These are phyloP conservation scores for Larimichthys polyactis DNA, from an alignment of 2,113 vertebrate genomes.

Conservation along the genomic window DNA sequence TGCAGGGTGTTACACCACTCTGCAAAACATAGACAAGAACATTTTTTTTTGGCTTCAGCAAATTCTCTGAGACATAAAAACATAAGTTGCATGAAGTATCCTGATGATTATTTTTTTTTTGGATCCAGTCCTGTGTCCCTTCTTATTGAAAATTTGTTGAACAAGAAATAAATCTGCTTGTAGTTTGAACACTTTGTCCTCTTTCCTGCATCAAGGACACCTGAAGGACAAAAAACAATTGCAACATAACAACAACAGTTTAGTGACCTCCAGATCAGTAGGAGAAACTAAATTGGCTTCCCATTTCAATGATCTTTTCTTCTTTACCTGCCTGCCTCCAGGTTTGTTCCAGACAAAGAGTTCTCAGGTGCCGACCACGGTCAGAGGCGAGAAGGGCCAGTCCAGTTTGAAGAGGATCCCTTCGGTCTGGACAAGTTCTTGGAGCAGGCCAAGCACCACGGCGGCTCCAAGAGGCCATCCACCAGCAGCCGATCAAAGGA, in stretches of 20 bases:
- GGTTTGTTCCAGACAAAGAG: constrained; percentile 96
- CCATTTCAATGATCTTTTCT: neutral
- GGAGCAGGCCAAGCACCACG: constrained; percentile 98
- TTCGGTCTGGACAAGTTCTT: constrained; percentile 99
- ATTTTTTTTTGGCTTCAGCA: constrained; percentile 5
- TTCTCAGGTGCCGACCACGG: constrained; percentile 93
- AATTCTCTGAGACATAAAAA: constrained; percentile 6
- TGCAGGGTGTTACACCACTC: constrained; percentile 7
- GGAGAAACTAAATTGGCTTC: neutral
- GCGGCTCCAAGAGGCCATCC: constrained; percentile 95
- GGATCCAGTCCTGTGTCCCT: neutral
- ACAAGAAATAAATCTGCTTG: neutral
- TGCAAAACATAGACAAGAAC: constrained; percentile 8
- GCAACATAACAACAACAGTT: neutral
- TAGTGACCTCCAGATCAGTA: neutral
- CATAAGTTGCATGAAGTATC: neutral
- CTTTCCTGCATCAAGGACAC: neutral
- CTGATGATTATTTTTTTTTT: neutral
- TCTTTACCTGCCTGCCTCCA: constrained; percentile 59
- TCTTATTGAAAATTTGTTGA: neutral
- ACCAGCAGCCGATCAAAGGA: constrained; percentile 94
- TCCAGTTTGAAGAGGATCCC: constrained; percentile 98
- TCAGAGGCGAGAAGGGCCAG: constrained; percentile 92
- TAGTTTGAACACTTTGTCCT: neutral
- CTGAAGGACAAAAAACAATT: neutral